These are phyloP conservation scores for Hydropsyche tenuis DNA, from an alignment of 1,140 invertebrate species.

Conservation along the genomic window DNA sequence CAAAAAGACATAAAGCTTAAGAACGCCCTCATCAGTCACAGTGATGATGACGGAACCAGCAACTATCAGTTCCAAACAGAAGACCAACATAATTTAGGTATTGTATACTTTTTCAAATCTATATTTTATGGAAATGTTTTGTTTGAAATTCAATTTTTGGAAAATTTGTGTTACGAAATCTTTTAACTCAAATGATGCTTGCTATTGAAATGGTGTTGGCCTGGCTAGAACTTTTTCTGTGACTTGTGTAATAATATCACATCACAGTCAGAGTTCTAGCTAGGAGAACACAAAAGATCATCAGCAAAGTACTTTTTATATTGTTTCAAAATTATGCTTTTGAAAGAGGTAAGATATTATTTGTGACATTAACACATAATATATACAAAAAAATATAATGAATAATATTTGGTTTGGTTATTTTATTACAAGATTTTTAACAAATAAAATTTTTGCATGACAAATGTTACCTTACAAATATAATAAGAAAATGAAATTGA, in stretches of 20 bases:
- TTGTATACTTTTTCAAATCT: slow-evolving; percentile 28
- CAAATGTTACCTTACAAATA: too few relatives aligned
- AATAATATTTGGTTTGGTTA: too few relatives aligned
- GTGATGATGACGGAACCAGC: slow-evolving; percentile 69
- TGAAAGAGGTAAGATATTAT: too few relatives aligned
- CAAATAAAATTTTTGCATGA: too few relatives aligned
- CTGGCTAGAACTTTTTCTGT: slow-evolving; percentile 79
- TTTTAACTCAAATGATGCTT: background rate
- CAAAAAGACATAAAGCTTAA: slow-evolving; percentile 57
- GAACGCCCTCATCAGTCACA: slow-evolving; percentile 69
- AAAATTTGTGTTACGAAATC: background rate
- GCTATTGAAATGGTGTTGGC: slow-evolving; percentile 62
- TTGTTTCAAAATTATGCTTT: slow-evolving; percentile 15
- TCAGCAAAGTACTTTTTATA: slow-evolving; percentile 51
- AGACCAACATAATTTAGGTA: slow-evolving; percentile 72
- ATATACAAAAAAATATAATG: too few relatives aligned
- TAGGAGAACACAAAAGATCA: slow-evolving; percentile 61
- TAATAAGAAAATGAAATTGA: too few relatives aligned
- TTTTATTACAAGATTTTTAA: too few relatives aligned
- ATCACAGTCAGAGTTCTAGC: slow-evolving; percentile 95
- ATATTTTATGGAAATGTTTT: background rate
- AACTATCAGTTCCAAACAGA: slow-evolving; percentile 75
- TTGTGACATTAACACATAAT: too few relatives aligned
- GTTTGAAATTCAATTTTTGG: background rate
- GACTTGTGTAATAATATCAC: slow-evolving; percentile 76